Conservation (phyloP, 2,113 vertebrate genomes). For the Ahaetulla prasina region DNA sequence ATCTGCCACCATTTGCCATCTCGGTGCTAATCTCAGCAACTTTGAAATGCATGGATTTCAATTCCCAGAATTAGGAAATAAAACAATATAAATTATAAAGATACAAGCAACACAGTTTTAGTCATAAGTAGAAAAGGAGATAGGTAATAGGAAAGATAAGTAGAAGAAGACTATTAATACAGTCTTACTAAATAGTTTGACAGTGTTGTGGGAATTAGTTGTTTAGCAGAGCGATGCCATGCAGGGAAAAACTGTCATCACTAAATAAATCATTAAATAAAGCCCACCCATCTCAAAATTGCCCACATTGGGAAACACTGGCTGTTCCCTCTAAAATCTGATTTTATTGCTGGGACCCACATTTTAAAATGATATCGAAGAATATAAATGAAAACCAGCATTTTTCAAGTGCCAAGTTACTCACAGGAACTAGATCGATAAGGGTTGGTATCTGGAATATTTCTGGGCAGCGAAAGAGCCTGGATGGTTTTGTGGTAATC, state of each 20-base stretch:
- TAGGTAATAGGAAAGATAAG: no score
- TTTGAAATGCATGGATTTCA: not conserved
- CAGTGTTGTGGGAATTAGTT: no score
- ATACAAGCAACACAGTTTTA: no score
- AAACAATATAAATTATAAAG: no score
- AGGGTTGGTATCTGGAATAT: conserved; percentile 89
- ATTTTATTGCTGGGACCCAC: no score
- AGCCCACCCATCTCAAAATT: not conserved
- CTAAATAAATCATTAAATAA: not conserved
- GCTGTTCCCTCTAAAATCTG: not conserved
- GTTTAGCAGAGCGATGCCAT: no score
- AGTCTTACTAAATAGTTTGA: no score
- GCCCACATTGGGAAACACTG: not conserved
- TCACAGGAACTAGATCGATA: conserved; percentile 88
- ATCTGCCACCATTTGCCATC: not conserved
- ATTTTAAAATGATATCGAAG: no score
- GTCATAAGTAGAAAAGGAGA: no score
- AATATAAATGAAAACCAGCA: no score
- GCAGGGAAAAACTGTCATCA: no score
- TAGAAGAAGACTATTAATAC: no score
- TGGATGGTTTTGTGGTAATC: conserved; percentile 94
- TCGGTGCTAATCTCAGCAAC: not conserved
- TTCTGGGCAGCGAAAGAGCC: conserved; percentile 83
- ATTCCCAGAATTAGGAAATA: not conserved
- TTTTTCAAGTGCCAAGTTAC: conserved; percentile 47